phyloP scores from a whole-genome alignment of 2,113 vertebrate genomes.

The Silurus glanis region DNA sequence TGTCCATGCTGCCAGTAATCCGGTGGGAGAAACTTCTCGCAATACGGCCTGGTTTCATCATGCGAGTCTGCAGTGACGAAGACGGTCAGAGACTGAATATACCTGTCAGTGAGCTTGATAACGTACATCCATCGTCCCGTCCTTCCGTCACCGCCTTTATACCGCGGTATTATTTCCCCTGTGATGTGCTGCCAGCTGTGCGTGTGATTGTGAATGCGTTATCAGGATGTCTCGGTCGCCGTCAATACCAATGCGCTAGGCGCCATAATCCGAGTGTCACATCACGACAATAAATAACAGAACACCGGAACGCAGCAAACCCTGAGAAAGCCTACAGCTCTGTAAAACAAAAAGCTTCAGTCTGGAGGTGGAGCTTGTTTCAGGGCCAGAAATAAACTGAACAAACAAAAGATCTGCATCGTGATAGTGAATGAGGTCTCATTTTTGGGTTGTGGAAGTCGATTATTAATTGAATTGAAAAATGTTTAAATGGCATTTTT shows the following conservation, averaged over 20 bases:
- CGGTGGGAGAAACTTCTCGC: not conserved
- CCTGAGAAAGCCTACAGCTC: too few relatives aligned
- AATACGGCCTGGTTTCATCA: not conserved
- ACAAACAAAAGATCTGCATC: not conserved
- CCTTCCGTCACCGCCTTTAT: not conserved
- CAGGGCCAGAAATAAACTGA: not conserved
- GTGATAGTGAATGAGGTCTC: not conserved
- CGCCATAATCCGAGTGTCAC: not conserved
- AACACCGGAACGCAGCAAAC: not conserved
- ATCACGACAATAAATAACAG: not conserved
- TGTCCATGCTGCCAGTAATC: not conserved
- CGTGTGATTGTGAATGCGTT: not conserved
- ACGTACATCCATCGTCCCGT: not conserved
- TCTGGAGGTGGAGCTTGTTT: not conserved
- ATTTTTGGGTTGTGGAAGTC: not conserved
- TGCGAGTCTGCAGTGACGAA: too few relatives aligned
- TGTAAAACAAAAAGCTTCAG: not conserved
- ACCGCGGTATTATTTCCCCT: not conserved
- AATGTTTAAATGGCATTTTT: too few relatives aligned
- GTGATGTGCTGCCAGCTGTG: not conserved
- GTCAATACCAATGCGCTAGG: not conserved
- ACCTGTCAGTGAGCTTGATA: not conserved
- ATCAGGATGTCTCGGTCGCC: not conserved
- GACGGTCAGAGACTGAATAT: not conserved
- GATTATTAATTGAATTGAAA: too few relatives aligned